A percentile compares a stretch with the other conserved stretches of the same genome.
These are phyloP conservation scores for Oxyruncus cristatus DNA, from an alignment of 2,113 vertebrate genomes.

Conservation along the genomic window DNA sequence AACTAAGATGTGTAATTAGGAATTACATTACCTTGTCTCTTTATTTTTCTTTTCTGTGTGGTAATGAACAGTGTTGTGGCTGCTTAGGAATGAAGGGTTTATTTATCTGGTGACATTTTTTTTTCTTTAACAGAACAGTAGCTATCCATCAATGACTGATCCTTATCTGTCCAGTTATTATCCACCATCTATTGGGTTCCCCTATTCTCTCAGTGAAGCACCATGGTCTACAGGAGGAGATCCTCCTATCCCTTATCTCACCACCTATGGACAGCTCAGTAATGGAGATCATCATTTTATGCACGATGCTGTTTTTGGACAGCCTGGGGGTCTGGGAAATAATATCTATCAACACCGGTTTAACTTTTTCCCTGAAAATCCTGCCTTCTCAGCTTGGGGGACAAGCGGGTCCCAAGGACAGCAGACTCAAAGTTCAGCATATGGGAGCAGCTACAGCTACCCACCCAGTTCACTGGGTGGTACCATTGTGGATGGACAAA, in stretches of 20 bases:
- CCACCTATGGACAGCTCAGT: conserved; percentile 92
- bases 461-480: conserved; percentile 92
- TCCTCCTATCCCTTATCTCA: conserved; percentile 93
- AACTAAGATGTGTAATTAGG: background rate
- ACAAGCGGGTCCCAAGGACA: conserved; percentile 92
- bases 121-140: conserved; percentile 84
- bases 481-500: conserved; percentile 91
- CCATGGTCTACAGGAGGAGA: conserved; percentile 96
- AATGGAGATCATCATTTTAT: conserved; percentile 95
- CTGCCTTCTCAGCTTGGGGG: conserved; percentile 94
- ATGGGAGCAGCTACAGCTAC: conserved; percentile 92
- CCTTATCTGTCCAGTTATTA: conserved; percentile 95
- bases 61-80: background rate
- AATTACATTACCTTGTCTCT: background rate
- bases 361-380: conserved; percentile 95
- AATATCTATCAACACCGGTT: conserved; percentile 93
- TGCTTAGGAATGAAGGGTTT: background rate
- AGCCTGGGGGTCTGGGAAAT: conserved; percentile 90
- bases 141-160: conserved; percentile 95
- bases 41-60: background rate
- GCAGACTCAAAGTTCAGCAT: conserved; percentile 92
- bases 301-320: conserved; percentile 94
- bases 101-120: conserved; percentile 1
- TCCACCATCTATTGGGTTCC: conserved; percentile 93
- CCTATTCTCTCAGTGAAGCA: conserved; percentile 93